phyloP scores from a whole-genome alignment of 2,113 vertebrate genomes.

The Vombatus ursinus region DNA sequence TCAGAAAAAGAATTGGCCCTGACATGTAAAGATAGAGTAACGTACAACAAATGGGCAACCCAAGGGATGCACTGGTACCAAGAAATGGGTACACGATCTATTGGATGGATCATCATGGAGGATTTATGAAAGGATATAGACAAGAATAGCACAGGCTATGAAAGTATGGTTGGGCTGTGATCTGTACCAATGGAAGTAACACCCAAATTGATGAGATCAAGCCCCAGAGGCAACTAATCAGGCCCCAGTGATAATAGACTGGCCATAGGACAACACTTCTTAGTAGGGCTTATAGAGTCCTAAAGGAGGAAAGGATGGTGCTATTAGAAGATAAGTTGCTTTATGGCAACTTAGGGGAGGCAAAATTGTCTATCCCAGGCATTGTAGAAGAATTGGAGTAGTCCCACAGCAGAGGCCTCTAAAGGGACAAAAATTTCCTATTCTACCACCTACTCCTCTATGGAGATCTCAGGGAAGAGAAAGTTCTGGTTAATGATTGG shows the following conservation, averaged over 20 bases:
- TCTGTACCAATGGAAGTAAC: background rate
- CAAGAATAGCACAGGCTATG: background rate
- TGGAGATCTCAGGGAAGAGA: background rate
- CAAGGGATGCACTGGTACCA: too few species aligned
- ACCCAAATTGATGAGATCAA: background rate
- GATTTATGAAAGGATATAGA: background rate
- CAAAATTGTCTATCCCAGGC: too few species aligned
- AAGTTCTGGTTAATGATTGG: background rate
- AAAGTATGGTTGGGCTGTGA: background rate
- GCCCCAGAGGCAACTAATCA: too few species aligned
- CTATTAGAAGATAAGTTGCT: too few species aligned
- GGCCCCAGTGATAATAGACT: too few species aligned
- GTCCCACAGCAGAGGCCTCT: too few species aligned
- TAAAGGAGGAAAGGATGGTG: too few species aligned
- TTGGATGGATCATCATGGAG: background rate
- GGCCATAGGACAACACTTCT: too few species aligned
- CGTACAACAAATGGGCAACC: background rate
- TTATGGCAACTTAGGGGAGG: too few species aligned
- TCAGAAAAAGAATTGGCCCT: background rate
- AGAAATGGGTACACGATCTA: background rate
- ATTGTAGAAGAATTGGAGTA: too few species aligned
- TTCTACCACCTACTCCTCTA: background rate
- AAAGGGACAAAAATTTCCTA: background rate
- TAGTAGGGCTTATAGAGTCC: too few species aligned
- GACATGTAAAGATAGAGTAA: background rate